Conservation (phyloP, 2,113 vertebrate species). For the Rhodinocichla rosea region DNA sequence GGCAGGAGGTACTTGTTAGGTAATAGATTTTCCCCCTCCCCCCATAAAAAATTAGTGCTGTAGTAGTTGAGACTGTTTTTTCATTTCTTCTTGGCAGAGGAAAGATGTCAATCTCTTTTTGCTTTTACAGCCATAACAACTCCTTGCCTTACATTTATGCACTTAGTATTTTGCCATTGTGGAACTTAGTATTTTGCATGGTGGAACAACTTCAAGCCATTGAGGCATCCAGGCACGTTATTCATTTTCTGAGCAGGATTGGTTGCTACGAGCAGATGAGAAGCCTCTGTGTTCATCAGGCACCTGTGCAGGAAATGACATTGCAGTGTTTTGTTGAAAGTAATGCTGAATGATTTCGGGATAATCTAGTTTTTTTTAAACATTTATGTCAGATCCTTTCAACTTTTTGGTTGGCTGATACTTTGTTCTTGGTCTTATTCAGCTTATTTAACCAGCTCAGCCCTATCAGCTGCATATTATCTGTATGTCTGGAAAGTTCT, state of each 20-base stretch:
- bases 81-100: not conserved
- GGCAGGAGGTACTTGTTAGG: not conserved
- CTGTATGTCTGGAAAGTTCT: not conserved
- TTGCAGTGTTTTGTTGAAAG: not conserved
- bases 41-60: not conserved
- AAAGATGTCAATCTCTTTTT: not conserved
- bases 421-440: not conserved
- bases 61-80: not conserved
- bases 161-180: not conserved
- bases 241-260: not conserved
- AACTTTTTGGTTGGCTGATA: not conserved
- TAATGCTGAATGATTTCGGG: not conserved
- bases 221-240: not conserved
- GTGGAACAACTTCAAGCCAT: not conserved
- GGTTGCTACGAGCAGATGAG: not conserved
- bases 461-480: not conserved
- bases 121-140: not conserved
- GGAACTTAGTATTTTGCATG: not conserved
- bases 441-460: not conserved
- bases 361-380: not conserved
- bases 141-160: not conserved
- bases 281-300: not conserved
- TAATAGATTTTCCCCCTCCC: not conserved
- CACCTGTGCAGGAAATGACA: not conserved
- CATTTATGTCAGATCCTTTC: not conserved